These are phyloP conservation scores for Cinclus mexicanus DNA, from an alignment of 2,113 vertebrate species.

Conservation along the genomic window DNA sequence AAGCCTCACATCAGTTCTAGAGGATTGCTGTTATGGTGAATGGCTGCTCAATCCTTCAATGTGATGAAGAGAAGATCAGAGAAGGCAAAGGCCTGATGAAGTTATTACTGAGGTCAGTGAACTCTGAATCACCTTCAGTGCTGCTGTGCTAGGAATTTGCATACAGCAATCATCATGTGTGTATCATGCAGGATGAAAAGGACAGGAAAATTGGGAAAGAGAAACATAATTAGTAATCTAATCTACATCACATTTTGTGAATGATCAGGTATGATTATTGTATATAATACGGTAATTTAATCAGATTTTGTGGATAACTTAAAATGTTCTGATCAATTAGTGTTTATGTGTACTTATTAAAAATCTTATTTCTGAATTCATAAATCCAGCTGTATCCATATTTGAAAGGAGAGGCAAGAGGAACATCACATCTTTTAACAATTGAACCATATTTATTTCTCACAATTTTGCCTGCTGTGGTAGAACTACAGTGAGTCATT, in stretches of 20 bases:
- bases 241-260: conserved; percentile 26
- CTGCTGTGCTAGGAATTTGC: neutral
- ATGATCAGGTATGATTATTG: conserved; percentile 15
- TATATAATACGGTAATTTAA: conserved; percentile 41
- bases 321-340: neutral
- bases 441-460: neutral
- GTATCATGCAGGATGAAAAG: neutral
- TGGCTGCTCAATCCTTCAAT: neutral
- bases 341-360: neutral
- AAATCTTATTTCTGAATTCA: neutral
- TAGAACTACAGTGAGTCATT: neutral
- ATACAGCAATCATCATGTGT: neutral
- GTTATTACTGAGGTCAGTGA: neutral
- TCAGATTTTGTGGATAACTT: neutral
- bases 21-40: neutral
- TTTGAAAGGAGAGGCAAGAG: neutral
- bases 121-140: neutral
- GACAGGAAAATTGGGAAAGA: conserved; percentile 9
- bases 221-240: conserved; percentile 24
- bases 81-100: neutral
- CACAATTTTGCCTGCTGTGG: neutral
- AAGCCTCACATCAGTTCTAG: neutral
- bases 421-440: neutral
- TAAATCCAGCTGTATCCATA: neutral
- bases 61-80: neutral